Conservation (phyloP, 2,797 vertebrate genomes). For the Craterocephalus amniculus region DNA sequence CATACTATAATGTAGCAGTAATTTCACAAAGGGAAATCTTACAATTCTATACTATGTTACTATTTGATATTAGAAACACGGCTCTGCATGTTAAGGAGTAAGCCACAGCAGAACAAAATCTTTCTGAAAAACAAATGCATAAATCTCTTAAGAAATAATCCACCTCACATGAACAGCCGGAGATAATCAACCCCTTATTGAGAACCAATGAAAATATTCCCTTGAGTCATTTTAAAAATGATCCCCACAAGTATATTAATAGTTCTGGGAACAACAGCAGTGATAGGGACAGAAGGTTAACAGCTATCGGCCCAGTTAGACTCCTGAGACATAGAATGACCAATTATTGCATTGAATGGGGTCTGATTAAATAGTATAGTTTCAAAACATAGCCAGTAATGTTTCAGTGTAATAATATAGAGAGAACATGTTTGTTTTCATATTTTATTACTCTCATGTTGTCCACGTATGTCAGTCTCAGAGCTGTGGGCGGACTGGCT, state of each 20-base stretch:
- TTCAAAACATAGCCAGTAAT: constrained; percentile 39
- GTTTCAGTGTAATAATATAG: constrained; percentile 39
- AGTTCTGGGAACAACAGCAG: constrained; percentile 47
- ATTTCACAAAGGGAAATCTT: constrained; percentile 32
- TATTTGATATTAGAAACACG: constrained; percentile 25
- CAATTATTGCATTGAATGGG: constrained; percentile 77
- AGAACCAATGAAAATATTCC: constrained; percentile 58
- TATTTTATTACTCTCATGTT: constrained; percentile 52
- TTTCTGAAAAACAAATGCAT: constrained; percentile 49
- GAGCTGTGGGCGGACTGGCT: constrained; percentile 46
- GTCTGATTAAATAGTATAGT: constrained; percentile 68
- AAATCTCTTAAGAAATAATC: constrained; percentile 55
- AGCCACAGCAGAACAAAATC: constrained; percentile 49
- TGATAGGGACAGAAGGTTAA: constrained; percentile 64
- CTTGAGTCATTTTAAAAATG: constrained; percentile 54
- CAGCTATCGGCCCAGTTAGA: constrained; percentile 63
- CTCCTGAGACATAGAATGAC: constrained; percentile 66
- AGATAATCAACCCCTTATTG: constrained; percentile 61
- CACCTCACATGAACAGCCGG: constrained; percentile 50
- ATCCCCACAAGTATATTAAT: constrained; percentile 64
- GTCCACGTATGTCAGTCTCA: constrained; percentile 44
- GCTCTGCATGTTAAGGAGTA: constrained; percentile 22
- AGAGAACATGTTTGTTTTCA: constrained; percentile 28
- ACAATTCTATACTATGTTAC: constrained; percentile 45
- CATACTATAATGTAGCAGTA: constrained; percentile 20